Evolutionary conservation across 1,140 invertebrate genomes (phyloP), one percentile per base, ranked within the genome.

Genomic region (Heterodera carotae): DNA sequence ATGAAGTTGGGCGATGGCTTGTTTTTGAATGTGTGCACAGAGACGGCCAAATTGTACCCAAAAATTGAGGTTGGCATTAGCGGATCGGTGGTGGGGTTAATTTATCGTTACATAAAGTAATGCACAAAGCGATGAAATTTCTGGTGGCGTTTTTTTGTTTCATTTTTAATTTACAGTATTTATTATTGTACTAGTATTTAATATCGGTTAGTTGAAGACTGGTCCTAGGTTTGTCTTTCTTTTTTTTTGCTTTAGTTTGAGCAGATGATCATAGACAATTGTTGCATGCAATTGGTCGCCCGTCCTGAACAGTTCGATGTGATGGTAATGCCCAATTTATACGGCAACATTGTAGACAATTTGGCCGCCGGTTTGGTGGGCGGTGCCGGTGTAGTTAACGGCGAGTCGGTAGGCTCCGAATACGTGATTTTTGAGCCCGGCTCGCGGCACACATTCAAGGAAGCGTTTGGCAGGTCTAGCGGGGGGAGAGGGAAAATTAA

Each of bases 311-410:
- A 83, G 62, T 83, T 83, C 64, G 77, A 83, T 43, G 78, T 83
- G 56, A 43, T 83, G 81, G 69, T 83, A 27, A 85, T 73, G 71
- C 82, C 82, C n/a, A 83, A 83, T 69, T 67, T 83, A 8, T 83
- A 83, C 67, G 82, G 81, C 27, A 78, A 72, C 43, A 69, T 83
- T 34, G 92, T 98, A 3, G 96, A 94, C 0, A 99, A 99, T 89
- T 93, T 99, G 31, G 92, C 97, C 53, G 97, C 96, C 89, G 97
- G 97, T 25, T 88, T 99, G 8, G 92, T 98, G 77, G 97, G 97
- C 3, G 97, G 97, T 4, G 95, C 97, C 62, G 97, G 97, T 22
- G 90, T 99, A 3, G 91, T 97, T n/a, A 94, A 96, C 31, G 97
- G 97, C 62, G 92, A 93, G 84, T 98, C 97, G 89, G 96, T 95